A percentile compares a stretch with the other conserved stretches of the same genome.
Conservation (phyloP, 2,888 invertebrate species). For the Neria commutata region DNA sequence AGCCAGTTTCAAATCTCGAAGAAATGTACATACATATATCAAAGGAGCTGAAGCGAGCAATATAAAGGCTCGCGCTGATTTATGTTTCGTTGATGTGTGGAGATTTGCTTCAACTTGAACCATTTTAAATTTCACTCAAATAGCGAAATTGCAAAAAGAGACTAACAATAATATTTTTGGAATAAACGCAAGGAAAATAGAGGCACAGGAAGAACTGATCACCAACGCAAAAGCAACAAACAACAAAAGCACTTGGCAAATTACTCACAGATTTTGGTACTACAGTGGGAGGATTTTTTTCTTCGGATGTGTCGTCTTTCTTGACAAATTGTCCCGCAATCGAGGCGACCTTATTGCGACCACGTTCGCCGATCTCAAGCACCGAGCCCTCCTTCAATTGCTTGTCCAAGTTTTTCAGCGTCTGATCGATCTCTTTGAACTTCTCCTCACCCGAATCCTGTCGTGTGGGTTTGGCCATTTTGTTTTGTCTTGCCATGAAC, state of each 20-base stretch:
- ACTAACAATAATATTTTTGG: too few species aligned
- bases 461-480: slow-evolving; percentile 72
- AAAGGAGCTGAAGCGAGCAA: neutral
- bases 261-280: slow-evolving; percentile 63
- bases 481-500: slow-evolving; percentile 70
- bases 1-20: too few species aligned
- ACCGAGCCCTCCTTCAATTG: slow-evolving; percentile 79
- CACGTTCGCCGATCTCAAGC: slow-evolving; percentile 69
- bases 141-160: too few species aligned
- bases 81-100: too few species aligned
- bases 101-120: too few species aligned
- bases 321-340: slow-evolving; percentile 79
- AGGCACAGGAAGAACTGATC: neutral
- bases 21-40: neutral
- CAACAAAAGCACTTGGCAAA: slow-evolving; percentile 11
- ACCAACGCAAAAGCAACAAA: slow-evolving; percentile 14
- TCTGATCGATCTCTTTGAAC: slow-evolving; percentile 75
- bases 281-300: slow-evolving; percentile 53
- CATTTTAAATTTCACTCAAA: too few species aligned
- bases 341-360: slow-evolving; percentile 80
- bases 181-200: too few species aligned
- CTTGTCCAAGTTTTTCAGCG: slow-evolving; percentile 73
- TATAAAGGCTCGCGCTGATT: too few species aligned
- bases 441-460: slow-evolving; percentile 67
- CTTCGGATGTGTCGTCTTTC: slow-evolving; percentile 60